Base-by-base conservation (phyloP, 2,888 invertebrate species). In the Limnephilus auricula region DNA sequence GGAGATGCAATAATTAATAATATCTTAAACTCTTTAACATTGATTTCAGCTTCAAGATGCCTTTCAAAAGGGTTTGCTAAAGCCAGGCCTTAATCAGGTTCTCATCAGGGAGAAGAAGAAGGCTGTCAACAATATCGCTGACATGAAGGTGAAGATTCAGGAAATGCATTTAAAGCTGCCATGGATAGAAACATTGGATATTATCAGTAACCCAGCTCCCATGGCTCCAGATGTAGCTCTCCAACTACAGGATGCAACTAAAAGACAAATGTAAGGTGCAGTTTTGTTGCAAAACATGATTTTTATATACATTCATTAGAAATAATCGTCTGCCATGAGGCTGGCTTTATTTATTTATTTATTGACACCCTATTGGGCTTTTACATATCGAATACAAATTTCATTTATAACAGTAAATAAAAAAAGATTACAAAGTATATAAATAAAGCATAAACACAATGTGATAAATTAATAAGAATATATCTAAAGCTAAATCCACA, bases 181-280 rank as follows among this genome's bases (percentile, higher is more conserved):
- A 93, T 99, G 99, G 99, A 94, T 98, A 2, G 99, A 99, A 95
- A 96, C 97, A 18, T 95, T 99, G 91, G 99, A 99, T 94, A 96
- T 98, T 93, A 95, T 97, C 0, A 98, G 97, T 93, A 95, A 96
- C 32, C 96, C 97, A 34, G 98, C 99, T 0, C 97, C 98, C 0
- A 94, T 98, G 94, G 98, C 98, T 0, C 98, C 98, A 0, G 98
- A 99, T 94, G 95, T 98, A 79, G 98, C 97, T 0, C 94, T 98
- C 79, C 97, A 98, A 94, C 95, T 98, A 94, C 97, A 97, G 93
- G 97, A 97, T 91, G 97, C 98, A 90, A 97, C 98, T 94, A 96
- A 97, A 90, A 97, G 97, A 94, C 96, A 98, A 93, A 96, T 96
- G 96, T 96, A 93, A 93, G 89, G 34, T 31, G 5, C n/a, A 65